Percentiles rank a stretch among this genome's conserved stretches.
Evolutionary conservation across 2,888 invertebrate genomes (phyloP).

Genomic region (Epinotia brunnichana): DNA sequence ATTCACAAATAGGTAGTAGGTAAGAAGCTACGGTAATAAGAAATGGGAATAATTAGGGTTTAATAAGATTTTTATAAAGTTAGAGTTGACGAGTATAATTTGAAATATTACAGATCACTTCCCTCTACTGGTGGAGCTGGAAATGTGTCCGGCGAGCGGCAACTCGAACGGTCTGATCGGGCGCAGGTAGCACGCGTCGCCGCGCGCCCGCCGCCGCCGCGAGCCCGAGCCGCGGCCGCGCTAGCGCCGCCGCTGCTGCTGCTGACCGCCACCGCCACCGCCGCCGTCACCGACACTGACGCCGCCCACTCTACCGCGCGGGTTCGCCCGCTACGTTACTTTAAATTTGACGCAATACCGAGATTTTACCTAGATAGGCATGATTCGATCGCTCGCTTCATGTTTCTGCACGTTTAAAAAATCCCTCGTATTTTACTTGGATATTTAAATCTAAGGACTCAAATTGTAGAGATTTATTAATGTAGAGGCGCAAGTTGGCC

Average conservation of each 20-base stretch:
- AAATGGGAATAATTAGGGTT: too few relatives aligned
- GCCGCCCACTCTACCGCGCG: background rate
- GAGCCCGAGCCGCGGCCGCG: slow-evolving; percentile 50
- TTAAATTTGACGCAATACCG: background rate
- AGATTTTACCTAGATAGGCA: slow-evolving; percentile 14
- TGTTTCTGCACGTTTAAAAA: background rate
- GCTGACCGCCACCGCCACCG: background rate
- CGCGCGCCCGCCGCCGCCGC: slow-evolving; percentile 52
- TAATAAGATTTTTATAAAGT: too few relatives aligned
- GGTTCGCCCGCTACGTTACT: background rate
- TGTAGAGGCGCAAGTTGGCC: background rate
- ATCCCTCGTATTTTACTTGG: background rate
- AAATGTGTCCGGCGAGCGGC: slow-evolving; percentile 91
- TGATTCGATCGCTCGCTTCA: background rate
- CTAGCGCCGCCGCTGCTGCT: slow-evolving; percentile 38
- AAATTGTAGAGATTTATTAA: slow-evolving; percentile 1
- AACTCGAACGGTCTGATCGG: slow-evolving; percentile 91
- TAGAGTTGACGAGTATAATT: too few relatives aligned
- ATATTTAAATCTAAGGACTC: slow-evolving; percentile 17
- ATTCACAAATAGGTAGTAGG: too few relatives aligned
- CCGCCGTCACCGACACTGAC: background rate
- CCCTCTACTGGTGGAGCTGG: slow-evolving; percentile 94
- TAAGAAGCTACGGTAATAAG: too few relatives aligned
- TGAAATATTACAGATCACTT: slow-evolving; percentile 89
- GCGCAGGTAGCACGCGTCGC: slow-evolving; percentile 89